Percentiles rank a stretch among this genome's conserved stretches.
Evolutionary conservation across 1,140 invertebrate species (phyloP).

Genomic region (Ostrea denselamellosa): DNA sequence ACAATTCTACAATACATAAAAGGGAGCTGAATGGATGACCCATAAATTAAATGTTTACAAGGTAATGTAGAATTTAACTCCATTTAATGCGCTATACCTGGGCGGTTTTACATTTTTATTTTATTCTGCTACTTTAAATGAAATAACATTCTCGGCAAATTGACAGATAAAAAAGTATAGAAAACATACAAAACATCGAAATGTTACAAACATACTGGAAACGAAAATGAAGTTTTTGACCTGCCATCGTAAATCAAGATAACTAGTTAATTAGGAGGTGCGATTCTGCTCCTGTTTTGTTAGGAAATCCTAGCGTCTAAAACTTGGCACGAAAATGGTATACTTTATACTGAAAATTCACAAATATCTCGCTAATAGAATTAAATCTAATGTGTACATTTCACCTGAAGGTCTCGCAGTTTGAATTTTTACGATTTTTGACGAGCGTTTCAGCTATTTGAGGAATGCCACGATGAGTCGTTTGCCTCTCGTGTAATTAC

Average conservation of each 20-base stretch:
- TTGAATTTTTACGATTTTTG: slow-evolving; percentile 36
- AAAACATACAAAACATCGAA: not conserved
- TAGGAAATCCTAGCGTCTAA: not conserved
- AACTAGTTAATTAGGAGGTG: not conserved
- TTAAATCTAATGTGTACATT: slow-evolving; percentile 35
- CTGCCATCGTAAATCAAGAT: slow-evolving; percentile 16
- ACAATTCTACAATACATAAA: too few species aligned
- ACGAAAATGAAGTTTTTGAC: not conserved
- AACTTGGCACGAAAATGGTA: slow-evolving; percentile 35
- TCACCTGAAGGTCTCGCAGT: slow-evolving; percentile 36
- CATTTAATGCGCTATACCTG: slow-evolving; percentile 8
- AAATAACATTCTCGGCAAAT: not conserved
- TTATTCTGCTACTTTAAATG: not conserved
- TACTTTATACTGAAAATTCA: not conserved
- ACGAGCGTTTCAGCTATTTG: slow-evolving; percentile 25
- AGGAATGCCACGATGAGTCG: slow-evolving; percentile 2
- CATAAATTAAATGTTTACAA: too few species aligned
- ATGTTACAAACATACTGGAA: not conserved
- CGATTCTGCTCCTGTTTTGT: not conserved
- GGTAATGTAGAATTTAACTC: not conserved
- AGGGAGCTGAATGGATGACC: too few species aligned
- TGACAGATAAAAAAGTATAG: not conserved
- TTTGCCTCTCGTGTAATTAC: not conserved
- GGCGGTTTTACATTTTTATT: not conserved
- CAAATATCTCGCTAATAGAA: slow-evolving; percentile 27